Percentiles rank a stretch among this genome's conserved stretches.
phyloP scores from a whole-genome alignment of 1,140 invertebrate species.

The Diabrotica undecimpunctata region DNA sequence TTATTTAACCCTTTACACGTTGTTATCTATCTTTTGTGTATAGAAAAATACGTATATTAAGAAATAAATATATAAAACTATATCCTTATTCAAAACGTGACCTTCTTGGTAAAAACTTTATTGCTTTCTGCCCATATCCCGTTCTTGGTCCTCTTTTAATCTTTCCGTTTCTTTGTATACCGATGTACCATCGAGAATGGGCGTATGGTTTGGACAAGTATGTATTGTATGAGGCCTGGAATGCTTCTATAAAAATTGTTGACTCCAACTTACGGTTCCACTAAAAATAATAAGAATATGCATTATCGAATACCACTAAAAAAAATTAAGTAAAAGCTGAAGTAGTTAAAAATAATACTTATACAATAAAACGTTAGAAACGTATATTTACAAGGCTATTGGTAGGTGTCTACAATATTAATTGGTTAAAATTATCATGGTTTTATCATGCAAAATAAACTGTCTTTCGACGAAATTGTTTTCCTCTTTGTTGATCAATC shows the following conservation, averaged over 20 bases:
- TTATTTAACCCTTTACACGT: too few species aligned
- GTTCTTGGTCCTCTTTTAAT: slow-evolving; percentile 58
- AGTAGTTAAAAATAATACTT: too few species aligned
- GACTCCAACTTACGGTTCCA: slow-evolving; percentile 50
- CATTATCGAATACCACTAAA: too few species aligned
- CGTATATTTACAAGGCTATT: neutral
- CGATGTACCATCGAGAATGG: slow-evolving; percentile 61
- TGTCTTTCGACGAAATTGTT: too few species aligned
- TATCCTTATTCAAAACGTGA: slow-evolving; percentile 31
- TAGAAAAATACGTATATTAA: too few species aligned
- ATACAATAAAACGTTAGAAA: neutral
- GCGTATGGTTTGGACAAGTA: slow-evolving; percentile 59
- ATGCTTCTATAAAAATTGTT: slow-evolving; percentile 59
- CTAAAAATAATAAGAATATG: slow-evolving; percentile 31
- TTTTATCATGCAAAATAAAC: too few species aligned
- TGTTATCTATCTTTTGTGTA: too few species aligned
- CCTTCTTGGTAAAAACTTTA: slow-evolving; percentile 56
- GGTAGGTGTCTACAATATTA: too few species aligned
- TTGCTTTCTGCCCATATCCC: slow-evolving; percentile 58
- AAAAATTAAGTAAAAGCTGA: neutral
- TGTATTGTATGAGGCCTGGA: slow-evolving; percentile 55
- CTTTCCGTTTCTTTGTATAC: slow-evolving; percentile 61
- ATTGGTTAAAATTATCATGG: too few species aligned
- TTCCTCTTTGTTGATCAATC: too few species aligned
- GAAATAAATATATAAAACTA: too few species aligned